Evolutionary conservation across 1,140 invertebrate species (phyloP).

Genomic region (Pseudomyrmex dendroicus): DNA sequence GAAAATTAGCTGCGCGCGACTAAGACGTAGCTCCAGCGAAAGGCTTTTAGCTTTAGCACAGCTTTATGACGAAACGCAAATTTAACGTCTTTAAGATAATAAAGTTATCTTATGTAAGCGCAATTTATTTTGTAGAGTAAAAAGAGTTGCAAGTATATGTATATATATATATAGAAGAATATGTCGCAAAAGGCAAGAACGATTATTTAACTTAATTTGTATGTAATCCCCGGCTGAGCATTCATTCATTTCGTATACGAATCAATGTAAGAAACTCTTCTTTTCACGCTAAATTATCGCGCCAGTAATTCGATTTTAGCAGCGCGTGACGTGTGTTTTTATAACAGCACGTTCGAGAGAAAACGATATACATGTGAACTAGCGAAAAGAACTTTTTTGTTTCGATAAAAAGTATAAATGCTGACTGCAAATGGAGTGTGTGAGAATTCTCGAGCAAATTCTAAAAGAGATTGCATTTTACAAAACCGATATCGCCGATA

Average conservation of each 20-base stretch:
- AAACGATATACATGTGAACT: not conserved
- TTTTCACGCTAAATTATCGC: conserved; percentile 56
- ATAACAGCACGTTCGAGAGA: conserved; percentile 10
- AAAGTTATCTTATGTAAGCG: no score
- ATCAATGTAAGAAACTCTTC: conserved; percentile 17
- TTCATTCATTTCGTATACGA: not conserved
- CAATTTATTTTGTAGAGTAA: not conserved
- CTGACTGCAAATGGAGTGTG: not conserved
- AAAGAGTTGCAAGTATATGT: conserved; percentile 5
- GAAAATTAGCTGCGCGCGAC: conserved; percentile 6
- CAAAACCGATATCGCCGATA: no score
- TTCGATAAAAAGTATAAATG: not conserved
- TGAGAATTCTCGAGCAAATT: no score
- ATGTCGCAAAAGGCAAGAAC: conserved; percentile 17
- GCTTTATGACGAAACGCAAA: not conserved
- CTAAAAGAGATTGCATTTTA: not conserved
- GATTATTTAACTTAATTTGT: conserved; percentile 36
- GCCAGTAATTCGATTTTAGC: conserved; percentile 67
- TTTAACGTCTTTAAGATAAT: not conserved
- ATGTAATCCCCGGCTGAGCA: not conserved
- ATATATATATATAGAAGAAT: not conserved
- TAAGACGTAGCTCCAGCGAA: not conserved
- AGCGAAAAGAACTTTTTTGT: conserved; percentile 11
- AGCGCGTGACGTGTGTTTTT: conserved; percentile 62
- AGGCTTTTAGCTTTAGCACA: not conserved